Evolutionary conservation across 2,888 invertebrate species (phyloP), one percentile per base, ranked within the genome.

Genomic region (Rhagonycha lutea): DNA sequence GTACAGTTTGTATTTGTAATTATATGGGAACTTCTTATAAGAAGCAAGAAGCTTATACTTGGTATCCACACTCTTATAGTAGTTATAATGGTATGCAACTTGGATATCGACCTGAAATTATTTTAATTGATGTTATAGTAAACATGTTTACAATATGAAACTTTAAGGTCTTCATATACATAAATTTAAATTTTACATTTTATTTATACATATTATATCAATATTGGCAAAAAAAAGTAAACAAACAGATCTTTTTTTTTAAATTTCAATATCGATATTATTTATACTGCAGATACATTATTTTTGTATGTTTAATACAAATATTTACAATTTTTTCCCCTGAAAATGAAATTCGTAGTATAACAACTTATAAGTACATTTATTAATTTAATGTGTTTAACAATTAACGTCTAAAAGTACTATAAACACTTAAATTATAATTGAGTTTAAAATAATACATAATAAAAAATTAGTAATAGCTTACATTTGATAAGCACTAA

Each of bases 1-100:
- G 83, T 78, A 80, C 75, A 78, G 77, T 79, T 78, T 79, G 79
- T 79, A 78, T 74, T 78, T 75, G 75, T 80, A 79, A 79, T 79
- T 79, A 73, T 73, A 65, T 65, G 61, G 74, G 72, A 68, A 77
- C 72, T 75, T 79, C 72, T 77, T 47, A 47, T 47, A 47, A 70
- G 74, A 77, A 76, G 74, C 72, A 70, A 74, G 18, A 62, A 69
- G 68, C 60, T 77, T 74, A 76, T 76, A 47, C 47, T 76, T 76
- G 69, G 74, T 74, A 74, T 28, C 60, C 24, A 29, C 62, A 24
- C 70, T 70, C 14, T 9, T 47, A 12, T 47, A 47, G 47, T 47
- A 47, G 47, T 47, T 47, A 47, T 47, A 47, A 47, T 47, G n/a
- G 47, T 47, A 47, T 47, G 47, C 47, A 47, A n/a, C 47, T 47